Percentiles rank a stretch among this genome's conserved stretches.
phyloP scores from a whole-genome alignment of 2,113 vertebrate species.

The Lagopus muta region DNA sequence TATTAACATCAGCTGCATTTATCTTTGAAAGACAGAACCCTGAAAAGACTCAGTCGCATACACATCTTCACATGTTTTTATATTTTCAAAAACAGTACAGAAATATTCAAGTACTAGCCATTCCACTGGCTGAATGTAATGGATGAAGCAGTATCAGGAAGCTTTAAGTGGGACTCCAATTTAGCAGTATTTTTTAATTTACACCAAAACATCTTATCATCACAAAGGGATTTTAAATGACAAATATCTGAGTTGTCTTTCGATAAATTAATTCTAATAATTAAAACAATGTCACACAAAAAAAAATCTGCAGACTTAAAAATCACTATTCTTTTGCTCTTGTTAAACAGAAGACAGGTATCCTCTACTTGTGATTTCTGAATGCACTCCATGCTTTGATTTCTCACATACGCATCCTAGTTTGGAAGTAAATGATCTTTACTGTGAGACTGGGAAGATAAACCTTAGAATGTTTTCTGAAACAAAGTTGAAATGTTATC shows the following conservation, averaged over 20 bases:
- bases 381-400: conserved; percentile 3
- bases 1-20: not conserved
- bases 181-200: conserved; percentile 3
- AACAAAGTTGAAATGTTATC: conserved; percentile 34
- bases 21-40: not conserved
- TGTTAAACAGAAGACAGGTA: not conserved
- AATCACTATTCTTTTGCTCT: not conserved
- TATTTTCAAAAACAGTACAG: not conserved
- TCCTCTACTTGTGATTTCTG: conserved; percentile 14
- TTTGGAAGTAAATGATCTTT: not conserved
- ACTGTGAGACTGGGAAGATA: not conserved
- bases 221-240: not conserved
- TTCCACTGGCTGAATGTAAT: not conserved
- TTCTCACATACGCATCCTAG: not conserved
- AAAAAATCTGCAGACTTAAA: not conserved
- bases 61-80: not conserved
- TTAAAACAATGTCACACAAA: not conserved
- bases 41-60: not conserved
- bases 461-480: not conserved
- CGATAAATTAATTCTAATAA: conserved; percentile 21
- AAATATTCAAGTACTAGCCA: not conserved
- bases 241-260: not conserved
- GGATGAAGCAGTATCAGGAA: not conserved
- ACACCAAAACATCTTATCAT: not conserved
- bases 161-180: not conserved